A percentile compares a stretch with the other conserved stretches of the same genome.
These are phyloP conservation scores for Nestor notabilis DNA, from an alignment of 2,113 vertebrate species.

Conservation along the genomic window DNA sequence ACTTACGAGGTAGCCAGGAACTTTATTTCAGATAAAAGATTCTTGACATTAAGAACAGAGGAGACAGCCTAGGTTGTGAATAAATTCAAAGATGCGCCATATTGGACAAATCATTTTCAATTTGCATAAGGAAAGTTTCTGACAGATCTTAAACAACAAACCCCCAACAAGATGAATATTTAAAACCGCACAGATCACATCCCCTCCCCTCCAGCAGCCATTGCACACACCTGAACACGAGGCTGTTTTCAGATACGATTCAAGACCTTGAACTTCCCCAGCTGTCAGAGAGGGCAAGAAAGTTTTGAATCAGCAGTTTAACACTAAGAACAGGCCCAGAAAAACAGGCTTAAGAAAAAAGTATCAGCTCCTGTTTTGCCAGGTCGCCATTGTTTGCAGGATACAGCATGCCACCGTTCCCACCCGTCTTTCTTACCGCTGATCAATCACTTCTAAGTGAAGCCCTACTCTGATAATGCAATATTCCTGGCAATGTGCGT, in stretches of 20 bases:
- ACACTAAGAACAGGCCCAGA: not conserved
- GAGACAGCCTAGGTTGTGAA: not conserved
- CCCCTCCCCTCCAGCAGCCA: not conserved
- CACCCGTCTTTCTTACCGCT: not conserved
- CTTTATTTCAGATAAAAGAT: not conserved
- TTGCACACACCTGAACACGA: not conserved
- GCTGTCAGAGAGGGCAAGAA: not conserved
- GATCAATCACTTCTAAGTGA: not conserved
- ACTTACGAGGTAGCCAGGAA: not conserved
- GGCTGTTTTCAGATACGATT: not conserved
- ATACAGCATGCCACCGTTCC: not conserved
- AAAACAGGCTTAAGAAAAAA: not conserved
- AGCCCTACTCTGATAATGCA: not conserved
- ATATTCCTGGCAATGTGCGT: not conserved
- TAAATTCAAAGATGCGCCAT: not conserved
- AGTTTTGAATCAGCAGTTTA: not conserved
- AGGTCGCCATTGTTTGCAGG: not conserved
- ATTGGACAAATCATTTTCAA: not conserved
- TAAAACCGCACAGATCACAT: not conserved
- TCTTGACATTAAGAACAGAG: not conserved
- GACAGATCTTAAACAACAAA: not conserved
- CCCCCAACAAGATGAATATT: not conserved
- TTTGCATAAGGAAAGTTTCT: not conserved
- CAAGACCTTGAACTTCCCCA: not conserved
- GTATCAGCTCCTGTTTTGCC: not conserved